These are phyloP conservation scores for Salvator merianae DNA, from an alignment of 2,113 vertebrate genomes.

Conservation along the genomic window DNA sequence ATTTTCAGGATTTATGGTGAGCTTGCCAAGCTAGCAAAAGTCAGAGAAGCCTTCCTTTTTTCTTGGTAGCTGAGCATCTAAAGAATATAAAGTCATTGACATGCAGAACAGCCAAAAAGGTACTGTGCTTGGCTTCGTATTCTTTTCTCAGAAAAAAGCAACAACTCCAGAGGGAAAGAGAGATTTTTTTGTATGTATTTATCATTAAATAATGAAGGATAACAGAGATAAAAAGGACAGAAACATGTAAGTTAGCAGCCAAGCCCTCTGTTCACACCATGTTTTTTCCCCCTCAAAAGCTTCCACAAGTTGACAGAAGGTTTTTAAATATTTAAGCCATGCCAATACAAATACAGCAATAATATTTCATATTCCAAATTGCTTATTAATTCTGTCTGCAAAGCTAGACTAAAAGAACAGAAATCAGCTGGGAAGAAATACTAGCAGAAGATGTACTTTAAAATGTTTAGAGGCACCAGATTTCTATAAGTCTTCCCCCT, in stretches of 20 bases:
- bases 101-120: slow-evolving; percentile 11
- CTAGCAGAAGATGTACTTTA: neutral
- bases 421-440: slow-evolving; percentile 13
- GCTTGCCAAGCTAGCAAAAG: slow-evolving; percentile 5
- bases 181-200: rapidly evolving
- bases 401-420: slow-evolving; percentile 3
- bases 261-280: slow-evolving; percentile 10
- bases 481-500: neutral
- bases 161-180: neutral
- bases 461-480: neutral
- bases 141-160: neutral
- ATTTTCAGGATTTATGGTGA: slow-evolving; percentile 14
- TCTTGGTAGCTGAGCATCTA: neutral
- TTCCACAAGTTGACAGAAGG: neutral
- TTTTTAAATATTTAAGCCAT: slow-evolving; percentile 35
- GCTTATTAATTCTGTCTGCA: slow-evolving; percentile 21
- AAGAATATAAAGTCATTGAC: neutral
- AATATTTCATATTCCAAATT: slow-evolving; percentile 8
- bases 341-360: slow-evolving; percentile 15
- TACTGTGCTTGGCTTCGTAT: neutral
- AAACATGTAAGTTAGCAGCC: slow-evolving; percentile 9
- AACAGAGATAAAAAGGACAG: neutral
- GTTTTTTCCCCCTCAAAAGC: neutral
- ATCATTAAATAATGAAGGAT: slow-evolving; percentile 27
- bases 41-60: neutral